Evolutionary conservation across 2,888 invertebrate species (phyloP), one percentile per base, ranked within the genome.

Genomic region (Neuroscelio doddi): DNA sequence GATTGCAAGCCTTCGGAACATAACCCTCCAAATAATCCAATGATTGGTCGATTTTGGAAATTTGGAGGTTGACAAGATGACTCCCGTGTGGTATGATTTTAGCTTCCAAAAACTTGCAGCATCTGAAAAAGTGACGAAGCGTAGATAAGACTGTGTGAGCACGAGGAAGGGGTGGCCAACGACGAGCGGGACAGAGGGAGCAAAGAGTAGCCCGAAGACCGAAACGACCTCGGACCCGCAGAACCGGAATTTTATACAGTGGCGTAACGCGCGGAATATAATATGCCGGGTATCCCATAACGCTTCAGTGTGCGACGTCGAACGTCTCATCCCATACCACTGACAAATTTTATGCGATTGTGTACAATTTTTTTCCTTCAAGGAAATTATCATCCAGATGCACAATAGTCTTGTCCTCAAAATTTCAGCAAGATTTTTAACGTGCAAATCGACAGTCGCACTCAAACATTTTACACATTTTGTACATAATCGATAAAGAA

Each of bases 181-280:
- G n/a, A n/a, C 39, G 46, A 29, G 16, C 27, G 17, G 49, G 21
- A 44, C 44, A 49, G 27, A 29, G 44, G 42, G 39, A 45, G 62
- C 38, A 45, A 58, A 59, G 53, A 55, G 56, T 62, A 51, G 64
- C 52, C 61, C 61, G 55, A 63, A 56, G 51, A 69, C 47, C 58
- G 66, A 67, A 68, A 59, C 63, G 65, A 69, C 58, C 66, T 47
- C 64, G 75, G 74, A 73, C 73, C 75, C 72, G 77, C 66, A 76
- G 70, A 82, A 82, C 82, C 82, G 82, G 82, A 82, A 81, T 82
- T 80, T 80, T 77, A 78, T 80, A 75, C 80, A 79, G 77, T 81
- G 81, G 81, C 80, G 80, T 81, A 81, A 81, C 76, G 71, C 75
- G 72, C 72, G 52, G 52, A 62, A 30, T 55, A 69, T 49, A 70